Evolutionary conservation across 35 echinoderm and acorn worm genomes (phyloP).

Genomic region (Strongylocentrotus purpuratus): DNA sequence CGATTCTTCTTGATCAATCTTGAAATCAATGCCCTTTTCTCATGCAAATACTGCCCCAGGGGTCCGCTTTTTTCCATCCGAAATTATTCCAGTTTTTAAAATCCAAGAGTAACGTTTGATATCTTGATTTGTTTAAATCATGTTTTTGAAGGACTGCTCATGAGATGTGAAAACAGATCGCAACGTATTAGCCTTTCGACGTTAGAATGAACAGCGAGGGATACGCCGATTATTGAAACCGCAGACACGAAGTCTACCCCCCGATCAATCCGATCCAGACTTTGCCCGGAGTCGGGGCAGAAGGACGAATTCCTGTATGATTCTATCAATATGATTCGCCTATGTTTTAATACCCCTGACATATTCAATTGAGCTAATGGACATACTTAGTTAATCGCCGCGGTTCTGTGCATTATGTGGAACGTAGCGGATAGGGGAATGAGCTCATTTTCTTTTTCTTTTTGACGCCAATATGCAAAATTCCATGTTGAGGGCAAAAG

Average conservation of each 20-base stretch:
- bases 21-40: background rate
- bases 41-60: background rate
- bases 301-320: background rate
- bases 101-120: background rate
- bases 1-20: background rate
- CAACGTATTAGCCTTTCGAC: conserved; percentile 10
- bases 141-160: background rate
- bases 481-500: background rate
- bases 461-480: background rate
- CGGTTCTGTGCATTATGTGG: conserved; percentile 4
- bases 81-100: background rate
- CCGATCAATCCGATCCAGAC: conserved; percentile 7
- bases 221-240: conserved; percentile 12
- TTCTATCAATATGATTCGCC: conserved; percentile 18
- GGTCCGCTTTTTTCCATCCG: background rate
- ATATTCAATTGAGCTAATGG: conserved; percentile 52
- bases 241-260: background rate
- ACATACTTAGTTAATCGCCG: conserved; percentile 34
- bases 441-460: background rate
- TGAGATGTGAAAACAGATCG: conserved; percentile 24
- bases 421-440: background rate
- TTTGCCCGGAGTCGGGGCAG: conserved; percentile 23
- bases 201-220: background rate
- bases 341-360: conserved; percentile 40
- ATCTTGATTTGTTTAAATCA: background rate